phyloP scores from a whole-genome alignment of 2,888 invertebrate genomes.

The Erynnis tages region DNA sequence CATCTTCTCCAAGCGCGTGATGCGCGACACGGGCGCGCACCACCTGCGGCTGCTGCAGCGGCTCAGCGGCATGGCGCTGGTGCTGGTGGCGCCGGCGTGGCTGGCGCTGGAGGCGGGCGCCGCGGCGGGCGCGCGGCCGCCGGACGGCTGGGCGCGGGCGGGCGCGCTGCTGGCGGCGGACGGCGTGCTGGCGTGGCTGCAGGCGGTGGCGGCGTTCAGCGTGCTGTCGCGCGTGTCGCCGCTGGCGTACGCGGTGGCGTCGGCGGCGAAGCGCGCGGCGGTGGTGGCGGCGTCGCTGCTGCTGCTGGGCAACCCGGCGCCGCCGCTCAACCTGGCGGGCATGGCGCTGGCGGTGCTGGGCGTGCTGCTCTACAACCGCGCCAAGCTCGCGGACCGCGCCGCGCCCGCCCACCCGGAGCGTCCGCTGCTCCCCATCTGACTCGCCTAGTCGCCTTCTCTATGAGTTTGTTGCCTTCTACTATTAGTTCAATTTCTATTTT shows the following conservation, averaged over 20 bases:
- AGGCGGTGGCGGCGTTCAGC: conserved; percentile 97
- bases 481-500: too few species aligned
- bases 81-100: conserved; percentile 90
- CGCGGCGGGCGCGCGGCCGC: conserved; percentile 41
- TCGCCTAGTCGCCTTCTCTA: not conserved
- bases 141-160: conserved; percentile 31
- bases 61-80: conserved; percentile 89
- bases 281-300: conserved; percentile 94
- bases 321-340: conserved; percentile 91
- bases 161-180: conserved; percentile 76
- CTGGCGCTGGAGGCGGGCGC: conserved; percentile 82
- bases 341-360: conserved; percentile 95
- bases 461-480: too few species aligned
- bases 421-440: conserved; percentile 54
- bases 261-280: conserved; percentile 95
- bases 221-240: conserved; percentile 96
- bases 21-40: conserved; percentile 92
- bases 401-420: conserved; percentile 24
- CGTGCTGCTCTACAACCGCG: conserved; percentile 92
- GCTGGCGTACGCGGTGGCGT: conserved; percentile 96
- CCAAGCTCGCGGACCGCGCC: conserved; percentile 42
- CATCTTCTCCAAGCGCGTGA: conserved; percentile 96
- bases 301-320: conserved; percentile 95
- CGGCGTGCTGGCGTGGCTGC: conserved; percentile 95
- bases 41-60: conserved; percentile 88